Percentiles rank a stretch among this genome's conserved stretches.
phyloP scores from a whole-genome alignment of 2,888 invertebrate genomes.

The Nebria salina region DNA sequence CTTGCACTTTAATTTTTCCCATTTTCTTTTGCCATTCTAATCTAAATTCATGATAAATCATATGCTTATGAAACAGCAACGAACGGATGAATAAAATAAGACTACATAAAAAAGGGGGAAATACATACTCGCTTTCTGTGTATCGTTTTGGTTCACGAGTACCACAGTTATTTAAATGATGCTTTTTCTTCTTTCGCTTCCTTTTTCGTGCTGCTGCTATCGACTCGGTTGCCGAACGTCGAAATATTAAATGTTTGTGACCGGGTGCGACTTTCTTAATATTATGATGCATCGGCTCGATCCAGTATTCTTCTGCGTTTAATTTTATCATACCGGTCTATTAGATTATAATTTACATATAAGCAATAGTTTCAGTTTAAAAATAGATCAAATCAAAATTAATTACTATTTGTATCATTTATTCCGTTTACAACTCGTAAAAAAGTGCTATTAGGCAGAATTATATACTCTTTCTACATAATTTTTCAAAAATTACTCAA shows the following conservation, averaged over 20 bases:
- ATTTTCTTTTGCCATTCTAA: slow-evolving; percentile 70
- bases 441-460: too few species aligned
- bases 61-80: not conserved
- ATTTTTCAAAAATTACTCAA: too few species aligned
- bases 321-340: slow-evolving; percentile 76
- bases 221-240: slow-evolving; percentile 70
- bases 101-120: slow-evolving; percentile 7
- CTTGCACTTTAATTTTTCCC: slow-evolving; percentile 65
- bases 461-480: too few species aligned
- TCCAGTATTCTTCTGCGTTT: slow-evolving; percentile 74
- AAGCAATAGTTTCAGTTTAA: not conserved
- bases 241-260: slow-evolving; percentile 75
- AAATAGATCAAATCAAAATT: not conserved
- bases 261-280: slow-evolving; percentile 60
- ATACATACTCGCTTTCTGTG: slow-evolving; percentile 62
- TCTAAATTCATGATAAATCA: slow-evolving; percentile 53
- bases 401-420: not conserved
- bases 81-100: slow-evolving; percentile 4
- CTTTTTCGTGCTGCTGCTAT: slow-evolving; percentile 57
- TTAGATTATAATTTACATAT: slow-evolving; percentile 50
- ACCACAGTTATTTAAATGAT: slow-evolving; percentile 67
- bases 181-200: slow-evolving; percentile 63
- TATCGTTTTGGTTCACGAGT: slow-evolving; percentile 66
- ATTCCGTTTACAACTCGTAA: too few species aligned
- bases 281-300: slow-evolving; percentile 74